Evolutionary conservation across 2,888 invertebrate species (phyloP).

Genomic region (Drosophila eohydei): DNA sequence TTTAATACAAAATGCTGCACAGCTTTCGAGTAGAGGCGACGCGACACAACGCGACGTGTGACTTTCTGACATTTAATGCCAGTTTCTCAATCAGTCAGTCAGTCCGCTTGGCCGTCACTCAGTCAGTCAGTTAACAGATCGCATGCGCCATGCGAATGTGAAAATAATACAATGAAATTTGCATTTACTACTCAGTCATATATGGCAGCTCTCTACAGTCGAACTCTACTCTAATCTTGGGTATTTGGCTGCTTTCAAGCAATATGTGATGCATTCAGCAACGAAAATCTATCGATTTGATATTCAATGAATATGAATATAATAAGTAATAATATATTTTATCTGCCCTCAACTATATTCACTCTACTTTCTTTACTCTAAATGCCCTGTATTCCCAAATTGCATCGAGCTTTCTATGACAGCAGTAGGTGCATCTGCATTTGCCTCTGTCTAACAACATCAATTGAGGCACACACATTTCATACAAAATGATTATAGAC

Average conservation of each 20-base stretch:
- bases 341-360: too few species aligned
- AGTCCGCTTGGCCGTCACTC: neutral
- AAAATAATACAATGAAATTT: constrained; percentile 75
- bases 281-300: too few species aligned
- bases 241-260: neutral
- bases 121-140: constrained; percentile 35
- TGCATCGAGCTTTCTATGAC: too few species aligned
- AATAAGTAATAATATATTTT: too few species aligned
- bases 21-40: constrained; percentile 49
- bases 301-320: too few species aligned
- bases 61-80: constrained; percentile 78
- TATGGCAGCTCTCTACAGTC: neutral
- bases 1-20: constrained; percentile 61
- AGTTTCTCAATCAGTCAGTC: constrained; percentile 41
- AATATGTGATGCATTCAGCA: neutral
- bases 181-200: constrained; percentile 40
- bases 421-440: too few species aligned
- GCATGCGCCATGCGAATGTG: constrained; percentile 65
- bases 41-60: constrained; percentile 71
- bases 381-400: too few species aligned
- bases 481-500: too few species aligned
- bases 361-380: too few species aligned
- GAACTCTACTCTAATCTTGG: neutral
- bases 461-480: too few species aligned
- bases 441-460: too few species aligned